Percentiles rank a stretch among this genome's conserved stretches.
Conservation (phyloP, 64 coral and sea anemone genomes). For the Montipora cactus region DNA sequence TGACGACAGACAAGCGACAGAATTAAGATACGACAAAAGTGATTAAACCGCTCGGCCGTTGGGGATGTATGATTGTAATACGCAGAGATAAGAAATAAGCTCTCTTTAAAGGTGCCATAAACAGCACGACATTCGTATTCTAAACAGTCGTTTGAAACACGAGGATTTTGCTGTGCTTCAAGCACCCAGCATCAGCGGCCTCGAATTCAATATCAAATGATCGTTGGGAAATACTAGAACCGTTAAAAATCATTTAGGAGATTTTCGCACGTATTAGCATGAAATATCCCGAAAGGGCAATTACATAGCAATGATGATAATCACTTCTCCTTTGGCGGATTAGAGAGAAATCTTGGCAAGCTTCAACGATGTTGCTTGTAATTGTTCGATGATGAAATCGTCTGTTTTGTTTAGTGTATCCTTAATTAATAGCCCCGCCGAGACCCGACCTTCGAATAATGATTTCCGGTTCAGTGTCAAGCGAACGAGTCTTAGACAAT, state of each 20-base stretch:
- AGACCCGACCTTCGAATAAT: not conserved
- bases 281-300: not conserved
- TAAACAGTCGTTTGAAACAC: not conserved
- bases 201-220: not conserved
- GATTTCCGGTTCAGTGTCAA: constrained; percentile 34
- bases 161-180: not conserved
- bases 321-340: not conserved
- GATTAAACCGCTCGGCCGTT: not conserved
- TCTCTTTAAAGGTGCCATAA: constrained; percentile 12
- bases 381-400: not conserved
- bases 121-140: not conserved
- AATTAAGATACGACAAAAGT: not conserved
- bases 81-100: constrained; percentile 13
- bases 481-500: not conserved
- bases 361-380: not conserved
- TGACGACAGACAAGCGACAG: constrained; percentile 26
- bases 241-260: not conserved
- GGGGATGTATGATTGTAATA: not conserved
- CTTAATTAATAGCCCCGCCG: not conserved
- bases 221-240: constrained; percentile 36
- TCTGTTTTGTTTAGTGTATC: not conserved
- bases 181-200: not conserved
- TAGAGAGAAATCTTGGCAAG: not conserved
- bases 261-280: constrained; percentile 20
- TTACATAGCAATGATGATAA: not conserved